A percentile compares a stretch with the other conserved stretches of the same genome.
Conservation (phyloP, 1,140 invertebrate genomes). For the Drosophila chauvacae region DNA sequence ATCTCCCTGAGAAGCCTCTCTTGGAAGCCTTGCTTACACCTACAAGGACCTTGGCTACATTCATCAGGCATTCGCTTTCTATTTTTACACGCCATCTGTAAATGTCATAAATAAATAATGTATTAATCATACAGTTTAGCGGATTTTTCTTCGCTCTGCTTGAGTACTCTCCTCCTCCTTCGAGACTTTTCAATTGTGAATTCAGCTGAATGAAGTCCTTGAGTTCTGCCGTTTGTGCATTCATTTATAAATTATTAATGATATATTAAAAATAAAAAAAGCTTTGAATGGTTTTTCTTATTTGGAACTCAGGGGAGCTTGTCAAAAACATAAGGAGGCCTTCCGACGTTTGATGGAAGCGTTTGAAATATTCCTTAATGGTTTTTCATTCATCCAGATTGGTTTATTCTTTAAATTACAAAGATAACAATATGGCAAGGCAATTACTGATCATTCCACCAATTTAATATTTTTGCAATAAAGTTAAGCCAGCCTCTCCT, state of each 20-base stretch:
- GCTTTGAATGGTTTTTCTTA: conserved; percentile 17
- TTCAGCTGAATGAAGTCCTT: conserved; percentile 53
- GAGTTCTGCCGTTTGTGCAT: conserved; percentile 41
- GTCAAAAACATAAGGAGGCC: conserved; percentile 49
- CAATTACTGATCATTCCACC: neutral
- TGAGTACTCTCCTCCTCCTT: conserved; percentile 27
- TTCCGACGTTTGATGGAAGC: neutral
- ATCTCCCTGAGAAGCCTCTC: conserved; percentile 11
- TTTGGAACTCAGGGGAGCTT: conserved; percentile 10
- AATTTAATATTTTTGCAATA: conserved; percentile 13
- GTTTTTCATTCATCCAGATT: neutral
- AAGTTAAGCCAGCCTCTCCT: conserved; percentile 1
- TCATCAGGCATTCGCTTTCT: conserved; percentile 19
- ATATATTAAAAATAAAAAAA: conserved; percentile 59
- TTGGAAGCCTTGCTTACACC: conserved; percentile 19
- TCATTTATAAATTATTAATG: conserved; percentile 81
- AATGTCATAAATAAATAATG: conserved; percentile 75
- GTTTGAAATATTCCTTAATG: conserved; percentile 3
- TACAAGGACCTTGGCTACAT: conserved; percentile 24
- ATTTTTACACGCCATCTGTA: conserved; percentile 54
- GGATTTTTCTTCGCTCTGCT: conserved; percentile 32
- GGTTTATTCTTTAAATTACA: neutral
- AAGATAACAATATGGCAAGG: conserved; percentile 5
- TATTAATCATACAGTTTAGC: conserved; percentile 79
- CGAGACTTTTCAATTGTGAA: conserved; percentile 66